Evolutionary conservation across 1,140 invertebrate species (phyloP).

Genomic region (Maconellicoccus hirsutus): DNA sequence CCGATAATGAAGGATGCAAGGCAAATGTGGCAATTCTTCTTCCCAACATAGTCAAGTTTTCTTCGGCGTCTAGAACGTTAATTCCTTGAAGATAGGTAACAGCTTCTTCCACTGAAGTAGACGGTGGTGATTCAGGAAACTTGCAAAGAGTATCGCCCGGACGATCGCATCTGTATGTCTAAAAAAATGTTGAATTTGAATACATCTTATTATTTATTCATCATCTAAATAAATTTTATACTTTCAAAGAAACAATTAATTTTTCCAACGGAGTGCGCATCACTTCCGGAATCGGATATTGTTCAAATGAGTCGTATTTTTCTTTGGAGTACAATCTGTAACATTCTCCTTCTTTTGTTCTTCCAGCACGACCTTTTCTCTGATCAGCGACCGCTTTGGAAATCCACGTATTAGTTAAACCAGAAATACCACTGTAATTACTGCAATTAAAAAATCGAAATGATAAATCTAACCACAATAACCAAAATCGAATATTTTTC

Average conservation of each 20-base stretch:
- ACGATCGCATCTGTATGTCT: constrained; percentile 38
- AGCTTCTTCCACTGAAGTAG: constrained; percentile 37
- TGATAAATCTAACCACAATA: not conserved
- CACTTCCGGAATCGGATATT: constrained; percentile 48
- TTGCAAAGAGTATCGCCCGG: constrained; percentile 40
- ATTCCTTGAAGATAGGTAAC: constrained; percentile 41
- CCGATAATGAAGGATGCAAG: constrained; percentile 43
- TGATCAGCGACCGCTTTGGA: constrained; percentile 51
- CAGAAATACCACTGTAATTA: constrained; percentile 29
- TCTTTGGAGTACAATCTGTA: constrained; percentile 57
- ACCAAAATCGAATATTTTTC: not conserved
- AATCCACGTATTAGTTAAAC: constrained; percentile 39
- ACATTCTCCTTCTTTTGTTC: constrained; percentile 60
- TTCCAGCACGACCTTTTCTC: constrained; percentile 52
- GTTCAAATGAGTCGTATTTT: constrained; percentile 37
- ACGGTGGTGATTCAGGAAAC: constrained; percentile 43
- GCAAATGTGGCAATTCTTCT: constrained; percentile 39
- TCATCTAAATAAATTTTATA: not conserved
- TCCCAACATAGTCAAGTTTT: constrained; percentile 46
- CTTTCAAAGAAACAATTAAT: constrained; percentile 48
- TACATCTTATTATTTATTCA: not conserved
- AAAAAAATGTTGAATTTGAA: not conserved
- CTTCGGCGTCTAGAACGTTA: constrained; percentile 41
- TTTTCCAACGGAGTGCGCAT: constrained; percentile 48
- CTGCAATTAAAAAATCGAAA: constrained; percentile 31